Evolutionary conservation across 2,888 invertebrate species (phyloP), one percentile per base, ranked within the genome.

Genomic region (Exocentrus adspersus): DNA sequence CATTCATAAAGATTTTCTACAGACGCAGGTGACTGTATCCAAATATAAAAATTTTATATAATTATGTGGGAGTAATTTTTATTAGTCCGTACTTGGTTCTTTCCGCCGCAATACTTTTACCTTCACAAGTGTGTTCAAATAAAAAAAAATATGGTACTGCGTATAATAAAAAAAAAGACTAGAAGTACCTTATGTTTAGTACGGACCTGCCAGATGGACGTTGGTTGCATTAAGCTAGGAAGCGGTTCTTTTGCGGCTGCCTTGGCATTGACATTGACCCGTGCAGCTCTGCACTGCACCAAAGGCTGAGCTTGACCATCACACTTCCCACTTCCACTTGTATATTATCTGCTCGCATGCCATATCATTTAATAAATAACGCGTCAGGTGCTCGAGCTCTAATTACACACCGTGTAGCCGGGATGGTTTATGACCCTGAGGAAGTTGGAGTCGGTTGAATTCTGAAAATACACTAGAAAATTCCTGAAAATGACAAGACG

Each of bases 251-350:
- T 56, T 32, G 57, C 57, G 20, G 32, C 56, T 48, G 54, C 48
- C 46, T 54, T 56, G 56, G 48, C 52, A 56, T 56, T 61, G 54
- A 56, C 61, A 61, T 61, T 61, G 61, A 61, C 61, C 60, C 52
- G 45, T 60, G 60, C 43, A 42, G 37, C 30, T 59, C 12, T 57
- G 32, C 32, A 21, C 45, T 20, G n/a, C n/a, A n/a, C n/a, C n/a
- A n/a, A n/a, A 57, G 24, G 57, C 57, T 32, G 17, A 54, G 21
- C 24, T 19, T 21, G 21, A 17, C 28, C 28, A 54, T 28, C 28
- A 42, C 28, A 54, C 54, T 43, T 43, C 54, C 43, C 42, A 43
- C 32, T 32, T 30, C 28, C 21, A 51, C 16, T 17, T 37, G 16
- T 51, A 24, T 16, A 16, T 42, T 43, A 43, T 28, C 54, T 43